phyloP scores from a whole-genome alignment of 1,140 invertebrate genomes.

The Physella acuta region DNA sequence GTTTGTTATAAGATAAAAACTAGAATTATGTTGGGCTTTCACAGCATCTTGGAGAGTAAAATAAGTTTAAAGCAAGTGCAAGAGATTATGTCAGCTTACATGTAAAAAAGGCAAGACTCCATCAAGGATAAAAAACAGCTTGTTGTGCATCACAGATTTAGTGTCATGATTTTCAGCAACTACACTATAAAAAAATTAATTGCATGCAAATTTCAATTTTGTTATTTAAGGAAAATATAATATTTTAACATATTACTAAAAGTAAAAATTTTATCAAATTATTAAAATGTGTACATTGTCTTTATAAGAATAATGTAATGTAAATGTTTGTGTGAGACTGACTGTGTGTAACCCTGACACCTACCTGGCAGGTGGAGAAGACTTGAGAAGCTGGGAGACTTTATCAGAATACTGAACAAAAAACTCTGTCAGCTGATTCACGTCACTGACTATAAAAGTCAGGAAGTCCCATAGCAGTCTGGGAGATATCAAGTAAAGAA shows the following conservation, averaged over 20 bases:
- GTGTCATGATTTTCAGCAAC: constrained; percentile 46
- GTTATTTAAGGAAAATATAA: too few relatives aligned
- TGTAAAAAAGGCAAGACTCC: constrained; percentile 55
- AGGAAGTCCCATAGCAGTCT: constrained; percentile 57
- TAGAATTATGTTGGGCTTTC: too few relatives aligned
- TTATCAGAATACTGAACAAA: constrained; percentile 43
- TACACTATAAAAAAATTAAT: constrained; percentile 36
- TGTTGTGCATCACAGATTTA: constrained; percentile 44
- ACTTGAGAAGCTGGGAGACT: constrained; percentile 45
- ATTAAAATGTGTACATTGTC: too few relatives aligned
- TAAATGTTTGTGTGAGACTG: too few relatives aligned
- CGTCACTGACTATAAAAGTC: constrained; percentile 39
- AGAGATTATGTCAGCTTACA: too few relatives aligned
- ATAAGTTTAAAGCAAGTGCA: neutral
- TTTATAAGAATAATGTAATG: too few relatives aligned
- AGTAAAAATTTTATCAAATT: too few relatives aligned
- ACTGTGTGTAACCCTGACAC: neutral
- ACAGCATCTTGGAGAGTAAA: too few relatives aligned
- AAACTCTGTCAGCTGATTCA: constrained; percentile 48
- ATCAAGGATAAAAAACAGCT: constrained; percentile 55
- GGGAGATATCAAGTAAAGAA: too few relatives aligned
- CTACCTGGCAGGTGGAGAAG: constrained; percentile 47
- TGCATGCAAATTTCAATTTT: too few relatives aligned
- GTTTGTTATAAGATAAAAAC: neutral
- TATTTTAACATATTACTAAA: too few relatives aligned